These are phyloP conservation scores for Dromococcyx pavoninus DNA, from an alignment of 2,797 vertebrate genomes.

Conservation along the genomic window DNA sequence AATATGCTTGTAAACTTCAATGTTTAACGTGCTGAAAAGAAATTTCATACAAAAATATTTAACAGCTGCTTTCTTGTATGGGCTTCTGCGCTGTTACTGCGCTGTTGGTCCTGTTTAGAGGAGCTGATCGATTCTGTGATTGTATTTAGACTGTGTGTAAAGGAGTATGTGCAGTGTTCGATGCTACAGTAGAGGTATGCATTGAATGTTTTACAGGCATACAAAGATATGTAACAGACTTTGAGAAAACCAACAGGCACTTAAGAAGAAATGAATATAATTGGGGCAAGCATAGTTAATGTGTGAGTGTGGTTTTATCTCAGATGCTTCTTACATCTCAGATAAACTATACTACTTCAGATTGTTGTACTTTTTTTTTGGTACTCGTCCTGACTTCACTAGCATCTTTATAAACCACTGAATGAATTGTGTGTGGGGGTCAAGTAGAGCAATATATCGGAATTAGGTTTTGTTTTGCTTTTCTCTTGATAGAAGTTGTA, in stretches of 20 bases:
- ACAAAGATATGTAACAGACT: neutral
- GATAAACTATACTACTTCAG: neutral
- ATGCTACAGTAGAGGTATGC: neutral
- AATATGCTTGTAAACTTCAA: neutral
- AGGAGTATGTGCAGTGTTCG: neutral
- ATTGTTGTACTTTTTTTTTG: neutral
- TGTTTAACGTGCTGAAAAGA: neutral
- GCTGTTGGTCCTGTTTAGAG: neutral
- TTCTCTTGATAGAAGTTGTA: neutral
- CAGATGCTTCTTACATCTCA: neutral
- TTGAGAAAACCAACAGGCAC: neutral
- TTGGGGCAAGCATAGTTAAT: neutral
- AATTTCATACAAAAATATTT: neutral
- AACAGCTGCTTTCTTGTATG: neutral
- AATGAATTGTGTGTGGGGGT: neutral
- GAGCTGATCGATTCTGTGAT: neutral
- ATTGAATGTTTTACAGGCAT: neutral
- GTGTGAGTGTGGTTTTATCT: neutral
- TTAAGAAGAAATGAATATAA: neutral
- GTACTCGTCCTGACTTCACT: neutral
- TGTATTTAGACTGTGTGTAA: neutral
- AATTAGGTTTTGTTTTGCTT: neutral
- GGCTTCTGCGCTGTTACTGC: neutral
- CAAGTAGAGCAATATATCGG: neutral
- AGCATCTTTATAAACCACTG: neutral